A percentile compares a stretch with the other conserved stretches of the same genome.
Evolutionary conservation across 2,797 vertebrate genomes (phyloP).

Genomic region (Chloroceryle amazona): DNA sequence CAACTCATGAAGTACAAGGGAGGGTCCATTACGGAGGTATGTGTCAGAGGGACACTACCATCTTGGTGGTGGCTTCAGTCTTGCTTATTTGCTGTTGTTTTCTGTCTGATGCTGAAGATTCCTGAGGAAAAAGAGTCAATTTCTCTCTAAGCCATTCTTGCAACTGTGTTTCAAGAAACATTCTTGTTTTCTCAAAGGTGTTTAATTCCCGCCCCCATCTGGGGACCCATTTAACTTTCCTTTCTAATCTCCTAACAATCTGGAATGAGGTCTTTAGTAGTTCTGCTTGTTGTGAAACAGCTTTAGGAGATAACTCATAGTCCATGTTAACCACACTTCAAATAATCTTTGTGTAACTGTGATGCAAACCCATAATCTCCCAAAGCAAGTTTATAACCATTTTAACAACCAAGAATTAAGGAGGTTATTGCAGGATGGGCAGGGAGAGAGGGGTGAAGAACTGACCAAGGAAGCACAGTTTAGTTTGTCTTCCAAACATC

Average conservation of each 20-base stretch:
- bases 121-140: constrained; percentile 22
- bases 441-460: constrained; percentile 67
- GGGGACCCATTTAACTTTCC: constrained; percentile 73
- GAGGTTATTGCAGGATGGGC: constrained; percentile 55
- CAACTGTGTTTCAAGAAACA: constrained; percentile 51
- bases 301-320: constrained; percentile 71
- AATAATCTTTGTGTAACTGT: constrained; percentile 63
- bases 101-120: not conserved
- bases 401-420: constrained; percentile 62
- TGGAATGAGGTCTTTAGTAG: constrained; percentile 64
- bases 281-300: constrained; percentile 68
- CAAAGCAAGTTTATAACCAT: constrained; percentile 61
- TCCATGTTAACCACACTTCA: constrained; percentile 74
- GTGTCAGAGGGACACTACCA: not conserved
- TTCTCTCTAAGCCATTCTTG: constrained; percentile 35
- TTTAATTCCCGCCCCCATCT: constrained; percentile 52
- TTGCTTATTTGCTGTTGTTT: not conserved
- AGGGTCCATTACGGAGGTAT: not conserved
- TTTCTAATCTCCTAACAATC: constrained; percentile 70
- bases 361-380: constrained; percentile 69
- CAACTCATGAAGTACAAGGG: not conserved
- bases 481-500: constrained; percentile 72
- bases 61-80: not conserved
- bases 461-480: constrained; percentile 61
- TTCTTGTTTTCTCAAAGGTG: constrained; percentile 72